Evolutionary conservation across 2,113 vertebrate genomes (phyloP), one percentile per base, ranked within the genome.

Genomic region (Heloderma charlesbogerti): DNA sequence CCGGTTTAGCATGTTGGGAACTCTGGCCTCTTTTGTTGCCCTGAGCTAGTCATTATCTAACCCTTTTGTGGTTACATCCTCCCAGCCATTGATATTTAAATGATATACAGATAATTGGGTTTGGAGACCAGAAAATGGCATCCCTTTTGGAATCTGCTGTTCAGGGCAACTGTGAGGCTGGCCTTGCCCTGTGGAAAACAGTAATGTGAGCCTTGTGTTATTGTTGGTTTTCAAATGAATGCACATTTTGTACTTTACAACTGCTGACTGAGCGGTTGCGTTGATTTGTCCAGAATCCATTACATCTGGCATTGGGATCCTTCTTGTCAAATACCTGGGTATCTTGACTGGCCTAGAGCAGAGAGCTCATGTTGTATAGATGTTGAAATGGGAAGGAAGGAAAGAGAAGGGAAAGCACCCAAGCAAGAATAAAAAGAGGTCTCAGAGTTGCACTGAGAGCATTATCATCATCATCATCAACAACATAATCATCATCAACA

Each of bases 1-100:
- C 87, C 43, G 54, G 83, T 90, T 79, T 69, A 34, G 60, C 83
- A 37, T 34, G 48, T 67, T 79, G 45, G 57, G 79, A 88, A 69
- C 40, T 43, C 10, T 51, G 66, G 6, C 43, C 4, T 45, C 37
- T n/a, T 85, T 77, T n/a, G 40, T 13, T 67, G 29, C 57, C 51
- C 31, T n/a, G 89, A 18, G 29, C 82, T 54, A 7, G 1, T 63
- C 40, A 57, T 51, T 85, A 81, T 88, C 77, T 51, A 31, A 2
- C 8, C 12, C 37, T 48, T 69, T 67, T 34, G 25, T 79, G 74
- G 57, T 29, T 60, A 25, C 8, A 22, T 78, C 37, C 74, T 78
- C 66, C 54, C 57, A 66, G 74, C 40, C 40, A 20, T 51, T 22
- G 51, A n/a, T 27, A 27, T 34, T 66, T 43, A 31, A 63, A 9